These are phyloP conservation scores for Ceratina japonica DNA, from an alignment of 1,140 invertebrate genomes.

Conservation along the genomic window DNA sequence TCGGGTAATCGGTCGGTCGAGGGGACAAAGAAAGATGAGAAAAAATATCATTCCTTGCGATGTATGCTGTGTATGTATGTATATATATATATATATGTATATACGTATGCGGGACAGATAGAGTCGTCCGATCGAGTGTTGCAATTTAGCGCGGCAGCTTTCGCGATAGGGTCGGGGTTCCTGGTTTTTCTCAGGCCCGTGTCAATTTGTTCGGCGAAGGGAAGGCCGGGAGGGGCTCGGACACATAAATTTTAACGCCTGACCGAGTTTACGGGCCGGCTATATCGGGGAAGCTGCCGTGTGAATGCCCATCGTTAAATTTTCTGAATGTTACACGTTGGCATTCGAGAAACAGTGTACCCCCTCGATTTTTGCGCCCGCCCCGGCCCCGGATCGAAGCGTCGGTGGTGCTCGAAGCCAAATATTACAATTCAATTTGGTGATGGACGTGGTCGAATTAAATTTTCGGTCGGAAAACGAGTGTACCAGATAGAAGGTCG, in stretches of 20 bases:
- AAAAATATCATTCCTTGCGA: conserved; percentile 57
- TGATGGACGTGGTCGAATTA: conserved; percentile 7
- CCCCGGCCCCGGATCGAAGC: neutral
- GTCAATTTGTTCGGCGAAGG: too few species aligned
- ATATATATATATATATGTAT: too few species aligned
- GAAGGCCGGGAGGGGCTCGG: too few species aligned
- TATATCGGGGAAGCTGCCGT: too few species aligned
- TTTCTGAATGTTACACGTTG: neutral
- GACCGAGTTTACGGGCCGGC: too few species aligned
- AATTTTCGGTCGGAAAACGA: conserved; percentile 8
- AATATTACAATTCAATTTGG: conserved; percentile 38
- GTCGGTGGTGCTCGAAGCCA: conserved; percentile 66
- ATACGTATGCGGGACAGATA: conserved; percentile 39
- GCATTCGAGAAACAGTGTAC: neutral
- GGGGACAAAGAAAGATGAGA: conserved; percentile 49
- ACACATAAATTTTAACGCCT: too few species aligned
- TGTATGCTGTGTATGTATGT: conserved; percentile 45
- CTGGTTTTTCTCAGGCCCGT: too few species aligned
- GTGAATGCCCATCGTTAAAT: too few species aligned
- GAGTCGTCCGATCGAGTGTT: neutral
- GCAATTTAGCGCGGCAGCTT: too few species aligned
- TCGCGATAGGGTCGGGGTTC: too few species aligned
- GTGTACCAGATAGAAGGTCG: neutral
- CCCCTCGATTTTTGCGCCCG: too few species aligned
- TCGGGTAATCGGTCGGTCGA: conserved; percentile 1